Percentiles rank a stretch among this genome's conserved stretches.
Conservation (phyloP, 2,888 invertebrate species). For the Epiperipatus broadwayi region DNA sequence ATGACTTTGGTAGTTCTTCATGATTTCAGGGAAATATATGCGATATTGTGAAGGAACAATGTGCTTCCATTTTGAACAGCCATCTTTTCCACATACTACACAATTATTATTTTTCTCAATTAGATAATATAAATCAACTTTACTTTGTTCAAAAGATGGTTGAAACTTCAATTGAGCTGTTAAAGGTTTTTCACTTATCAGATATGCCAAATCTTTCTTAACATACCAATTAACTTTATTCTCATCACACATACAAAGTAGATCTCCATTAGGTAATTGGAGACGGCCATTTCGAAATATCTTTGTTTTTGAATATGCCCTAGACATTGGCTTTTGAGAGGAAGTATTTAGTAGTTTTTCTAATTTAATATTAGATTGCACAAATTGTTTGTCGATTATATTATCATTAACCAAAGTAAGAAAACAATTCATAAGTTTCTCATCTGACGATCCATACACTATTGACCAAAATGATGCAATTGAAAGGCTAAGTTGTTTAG, state of each 20-base stretch:
- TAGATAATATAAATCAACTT: slow-evolving; percentile 53
- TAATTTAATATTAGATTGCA: no score
- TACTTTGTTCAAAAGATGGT: slow-evolving; percentile 50
- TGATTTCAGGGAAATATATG: slow-evolving; percentile 37
- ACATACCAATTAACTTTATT: slow-evolving; percentile 55
- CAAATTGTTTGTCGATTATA: no score
- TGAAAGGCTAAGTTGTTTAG: no score
- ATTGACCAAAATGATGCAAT: no score
- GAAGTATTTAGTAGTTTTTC: no score
- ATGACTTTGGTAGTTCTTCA: slow-evolving; percentile 62
- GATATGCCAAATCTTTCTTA: slow-evolving; percentile 29
- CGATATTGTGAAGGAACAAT: slow-evolving; percentile 65
- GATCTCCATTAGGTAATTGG: slow-evolving; percentile 54
- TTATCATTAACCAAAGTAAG: no score
- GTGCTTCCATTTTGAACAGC: slow-evolving; percentile 52
- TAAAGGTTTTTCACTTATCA: slow-evolving; percentile 36
- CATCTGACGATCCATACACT: no score
- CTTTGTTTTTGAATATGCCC: no score
- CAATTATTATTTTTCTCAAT: slow-evolving; percentile 51
- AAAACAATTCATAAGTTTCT: no score
- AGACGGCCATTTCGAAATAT: slow-evolving; percentile 55
- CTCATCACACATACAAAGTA: slow-evolving; percentile 50
- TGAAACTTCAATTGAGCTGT: slow-evolving; percentile 54
- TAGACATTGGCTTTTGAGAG: no score
- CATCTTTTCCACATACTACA: slow-evolving; percentile 51